A percentile compares a stretch with the other conserved stretches of the same genome.
These are phyloP conservation scores for Pogonomyrmex barbatus DNA, from an alignment of 1,140 invertebrate genomes.

Conservation along the genomic window DNA sequence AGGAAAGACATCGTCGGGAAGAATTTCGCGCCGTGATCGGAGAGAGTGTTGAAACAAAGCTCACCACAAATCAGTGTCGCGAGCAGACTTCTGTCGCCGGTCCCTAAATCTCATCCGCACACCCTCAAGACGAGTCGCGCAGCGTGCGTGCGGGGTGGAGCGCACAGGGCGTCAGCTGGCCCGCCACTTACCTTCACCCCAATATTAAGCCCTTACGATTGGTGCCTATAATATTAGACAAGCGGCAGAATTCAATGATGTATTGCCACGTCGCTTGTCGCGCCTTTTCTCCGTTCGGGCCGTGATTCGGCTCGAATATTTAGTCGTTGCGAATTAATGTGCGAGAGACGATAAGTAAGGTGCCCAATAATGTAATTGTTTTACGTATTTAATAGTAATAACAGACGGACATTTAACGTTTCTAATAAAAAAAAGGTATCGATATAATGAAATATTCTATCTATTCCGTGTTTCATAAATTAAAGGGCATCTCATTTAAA, in stretches of 20 bases:
- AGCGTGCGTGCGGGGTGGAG: conserved; percentile 84
- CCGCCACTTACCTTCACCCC: conserved; percentile 86
- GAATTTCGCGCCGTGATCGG: conserved; percentile 64
- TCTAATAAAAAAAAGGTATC: background rate
- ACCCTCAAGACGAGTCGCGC: conserved; percentile 85
- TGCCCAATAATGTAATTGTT: background rate
- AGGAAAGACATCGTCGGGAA: conserved; percentile 40
- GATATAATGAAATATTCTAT: background rate
- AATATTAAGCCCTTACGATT: conserved; percentile 86
- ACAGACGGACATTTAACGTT: background rate
- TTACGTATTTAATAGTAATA: background rate
- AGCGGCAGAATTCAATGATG: conserved; percentile 84
- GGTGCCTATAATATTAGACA: conserved; percentile 86
- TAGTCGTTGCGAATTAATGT: conserved; percentile 20
- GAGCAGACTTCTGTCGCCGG: conserved; percentile 84
- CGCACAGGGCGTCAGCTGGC: conserved; percentile 85
- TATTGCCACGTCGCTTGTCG: conserved; percentile 78
- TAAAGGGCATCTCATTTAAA: background rate
- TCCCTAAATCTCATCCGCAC: conserved; percentile 86
- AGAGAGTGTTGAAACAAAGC: conserved; percentile 85
- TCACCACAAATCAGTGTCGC: conserved; percentile 86
- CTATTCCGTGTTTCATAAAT: too few relatives aligned
- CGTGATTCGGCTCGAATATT: conserved; percentile 1
- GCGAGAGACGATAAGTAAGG: background rate
- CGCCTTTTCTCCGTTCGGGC: conserved; percentile 57